A percentile compares a stretch with the other conserved stretches of the same genome.
Evolutionary conservation across 2,888 invertebrate species (phyloP).

Genomic region (Plebejus argus): DNA sequence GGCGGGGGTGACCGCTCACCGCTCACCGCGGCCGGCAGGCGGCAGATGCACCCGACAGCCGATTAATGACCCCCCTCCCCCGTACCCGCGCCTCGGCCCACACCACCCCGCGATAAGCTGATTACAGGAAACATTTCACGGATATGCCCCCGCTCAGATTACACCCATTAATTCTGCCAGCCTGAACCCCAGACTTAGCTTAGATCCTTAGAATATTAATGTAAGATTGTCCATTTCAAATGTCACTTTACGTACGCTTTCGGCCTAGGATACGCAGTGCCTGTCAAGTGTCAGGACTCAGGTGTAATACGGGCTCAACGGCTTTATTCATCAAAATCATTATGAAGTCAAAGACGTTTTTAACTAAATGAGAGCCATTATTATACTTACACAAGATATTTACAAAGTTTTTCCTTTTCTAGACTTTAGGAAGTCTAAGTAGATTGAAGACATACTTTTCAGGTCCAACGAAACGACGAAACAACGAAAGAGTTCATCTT

Average conservation of each 20-base stretch:
- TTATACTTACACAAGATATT: no score
- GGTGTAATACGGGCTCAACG: neutral
- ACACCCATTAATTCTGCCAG: constrained; percentile 12
- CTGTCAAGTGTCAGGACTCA: neutral
- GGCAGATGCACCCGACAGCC: constrained; percentile 78
- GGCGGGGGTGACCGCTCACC: constrained; percentile 71
- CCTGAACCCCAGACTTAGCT: neutral
- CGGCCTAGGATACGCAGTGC: neutral
- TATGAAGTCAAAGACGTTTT: no score
- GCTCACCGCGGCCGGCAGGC: constrained; percentile 70
- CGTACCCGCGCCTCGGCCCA: constrained; percentile 40
- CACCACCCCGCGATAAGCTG: constrained; percentile 51
- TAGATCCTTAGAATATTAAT: neutral
- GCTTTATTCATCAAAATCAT: neutral
- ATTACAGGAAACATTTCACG: constrained; percentile 46
- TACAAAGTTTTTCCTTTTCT: no score
- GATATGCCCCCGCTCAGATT: constrained; percentile 36
- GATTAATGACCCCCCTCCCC: constrained; percentile 75
- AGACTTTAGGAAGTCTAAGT: no score
- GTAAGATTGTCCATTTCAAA: neutral
- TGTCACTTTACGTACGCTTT: neutral
- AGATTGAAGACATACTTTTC: no score
- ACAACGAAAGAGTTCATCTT: no score
- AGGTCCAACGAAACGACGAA: no score
- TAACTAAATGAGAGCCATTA: no score